Base-by-base conservation (phyloP, 1,140 invertebrate genomes). In the Drosophila ercepeae region DNA sequence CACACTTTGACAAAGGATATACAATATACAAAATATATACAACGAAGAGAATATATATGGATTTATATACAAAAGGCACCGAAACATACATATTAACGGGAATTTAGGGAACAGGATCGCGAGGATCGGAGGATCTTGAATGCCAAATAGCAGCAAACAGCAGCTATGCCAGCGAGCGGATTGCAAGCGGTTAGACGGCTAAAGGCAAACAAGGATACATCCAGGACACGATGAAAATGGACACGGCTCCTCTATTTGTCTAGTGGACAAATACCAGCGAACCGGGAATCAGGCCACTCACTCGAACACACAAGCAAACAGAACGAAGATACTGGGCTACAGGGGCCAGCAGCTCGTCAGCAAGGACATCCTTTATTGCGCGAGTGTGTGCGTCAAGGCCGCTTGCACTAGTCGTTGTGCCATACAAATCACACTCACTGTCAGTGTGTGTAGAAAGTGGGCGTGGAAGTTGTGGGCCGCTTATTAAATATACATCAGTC, bases 401-500 rank as follows among this genome's bases (percentile, higher is more conserved):
- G 65, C 34, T 13, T 25, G 7, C 39, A 29, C 57, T 9, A 27
- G 23, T 23, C 45, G 27, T 14, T 59, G 39, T 59, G 69, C 59
- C 63, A 51, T 44, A 52, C 39, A 32, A 23, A 36, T 14, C 55
- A 44, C 41, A 21, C 19, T 19, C 11, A 9, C 14, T 25, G 53
- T 23, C 27, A 57, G n/a, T n/a, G n/a, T n/a, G 58, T 18, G 50
- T 16, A 21, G 21, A 39, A 39, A 41, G 45, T 42, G 53, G 23
- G 44, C 71, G 61, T 18, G 58, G 25, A 48, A 44, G 16, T 25
- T 36, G 42, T 50, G 42, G 39, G 29, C 44, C 32, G 27, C 70
- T 67, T 49, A 76, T 78, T 73, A 78, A 78, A 72, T 78, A 73
- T 48, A 73, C 75, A 78, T 75, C 63, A 75, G 73, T 71, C 75